Percentiles rank a stretch among this genome's conserved stretches.
Evolutionary conservation across 2,888 invertebrate genomes (phyloP).

Genomic region (Hecatera dysodea): DNA sequence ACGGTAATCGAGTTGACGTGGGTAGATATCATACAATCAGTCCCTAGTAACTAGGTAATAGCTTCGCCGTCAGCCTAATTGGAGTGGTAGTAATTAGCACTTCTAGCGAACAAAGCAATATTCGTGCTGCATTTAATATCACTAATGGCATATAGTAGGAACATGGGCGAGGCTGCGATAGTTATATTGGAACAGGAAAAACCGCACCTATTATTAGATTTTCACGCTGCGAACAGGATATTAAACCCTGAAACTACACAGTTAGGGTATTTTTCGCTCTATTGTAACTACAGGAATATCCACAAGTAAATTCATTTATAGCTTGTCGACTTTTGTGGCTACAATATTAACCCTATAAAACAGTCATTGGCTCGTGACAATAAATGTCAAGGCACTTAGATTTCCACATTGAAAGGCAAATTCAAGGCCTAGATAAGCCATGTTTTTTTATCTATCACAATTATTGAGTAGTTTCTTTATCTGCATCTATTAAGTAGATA

Average conservation of each 20-base stretch:
- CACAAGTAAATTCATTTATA: slow-evolving; percentile 15
- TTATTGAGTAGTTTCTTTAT: slow-evolving; percentile 29
- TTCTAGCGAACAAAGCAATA: slow-evolving; percentile 52
- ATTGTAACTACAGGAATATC: slow-evolving; percentile 4
- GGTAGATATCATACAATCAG: slow-evolving; percentile 36
- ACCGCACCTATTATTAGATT: slow-evolving; percentile 58
- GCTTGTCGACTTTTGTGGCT: not conserved
- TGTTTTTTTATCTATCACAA: slow-evolving; percentile 33
- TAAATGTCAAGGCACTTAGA: slow-evolving; percentile 25
- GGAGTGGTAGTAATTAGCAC: slow-evolving; percentile 49
- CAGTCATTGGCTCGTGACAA: not conserved
- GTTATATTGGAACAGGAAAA: slow-evolving; percentile 61
- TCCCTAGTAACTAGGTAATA: slow-evolving; percentile 26
- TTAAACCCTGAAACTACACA: slow-evolving; percentile 32
- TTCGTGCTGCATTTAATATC: slow-evolving; percentile 63
- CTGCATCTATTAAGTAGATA: slow-evolving; percentile 30
- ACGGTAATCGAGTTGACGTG: slow-evolving; percentile 46
- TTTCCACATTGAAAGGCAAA: slow-evolving; percentile 34
- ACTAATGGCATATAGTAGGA: slow-evolving; percentile 66
- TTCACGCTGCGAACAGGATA: slow-evolving; percentile 57
- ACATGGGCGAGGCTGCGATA: slow-evolving; percentile 59
- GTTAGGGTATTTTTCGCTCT: slow-evolving; percentile 43
- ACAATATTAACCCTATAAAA: not conserved
- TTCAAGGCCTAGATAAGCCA: slow-evolving; percentile 40
- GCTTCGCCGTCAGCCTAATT: slow-evolving; percentile 34